Percentiles rank a stretch among this genome's conserved stretches.
phyloP scores from a whole-genome alignment of 2,797 vertebrate species.

The Trachops cirrhosus region DNA sequence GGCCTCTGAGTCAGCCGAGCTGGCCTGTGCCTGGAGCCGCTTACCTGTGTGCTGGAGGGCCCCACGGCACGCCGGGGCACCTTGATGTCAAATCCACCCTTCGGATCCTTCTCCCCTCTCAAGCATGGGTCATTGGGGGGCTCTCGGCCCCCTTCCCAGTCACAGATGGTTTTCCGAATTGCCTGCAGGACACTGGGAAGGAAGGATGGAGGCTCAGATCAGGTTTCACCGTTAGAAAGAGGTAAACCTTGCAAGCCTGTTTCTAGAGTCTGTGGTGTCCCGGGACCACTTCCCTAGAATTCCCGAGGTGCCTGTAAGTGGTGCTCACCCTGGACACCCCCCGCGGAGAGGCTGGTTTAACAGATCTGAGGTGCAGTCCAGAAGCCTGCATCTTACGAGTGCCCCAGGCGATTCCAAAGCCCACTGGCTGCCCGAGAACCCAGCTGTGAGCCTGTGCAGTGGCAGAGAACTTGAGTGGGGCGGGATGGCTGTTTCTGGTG shows the following conservation, averaged over 20 bases:
- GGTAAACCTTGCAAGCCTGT: not conserved
- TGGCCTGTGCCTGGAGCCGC: not conserved
- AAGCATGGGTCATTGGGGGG: constrained; percentile 98
- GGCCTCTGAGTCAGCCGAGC: not conserved
- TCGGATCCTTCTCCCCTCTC: constrained; percentile 98
- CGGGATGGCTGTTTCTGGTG: not conserved
- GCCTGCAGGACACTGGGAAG: constrained; percentile 94
- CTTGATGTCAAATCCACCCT: constrained; percentile 99
- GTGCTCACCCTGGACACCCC: not conserved
- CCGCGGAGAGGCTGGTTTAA: not conserved
- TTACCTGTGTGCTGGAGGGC: constrained; percentile 98
- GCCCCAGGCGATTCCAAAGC: not conserved
- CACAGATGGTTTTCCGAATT: constrained; percentile 98
- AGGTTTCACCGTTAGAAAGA: not conserved
- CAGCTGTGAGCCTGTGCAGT: not conserved
- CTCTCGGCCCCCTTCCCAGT: constrained; percentile 97
- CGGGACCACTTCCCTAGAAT: not conserved
- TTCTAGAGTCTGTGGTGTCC: not conserved
- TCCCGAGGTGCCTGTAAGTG: too few species aligned
- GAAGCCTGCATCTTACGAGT: not conserved
- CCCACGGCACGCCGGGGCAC: constrained; percentile 97
- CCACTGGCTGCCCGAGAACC: not conserved
- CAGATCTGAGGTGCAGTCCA: not conserved
- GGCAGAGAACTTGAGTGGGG: too few species aligned
- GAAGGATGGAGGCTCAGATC: constrained; percentile 11